phyloP scores from a whole-genome alignment of 2,888 invertebrate species.

The Hofmannophila pseudospretella region DNA sequence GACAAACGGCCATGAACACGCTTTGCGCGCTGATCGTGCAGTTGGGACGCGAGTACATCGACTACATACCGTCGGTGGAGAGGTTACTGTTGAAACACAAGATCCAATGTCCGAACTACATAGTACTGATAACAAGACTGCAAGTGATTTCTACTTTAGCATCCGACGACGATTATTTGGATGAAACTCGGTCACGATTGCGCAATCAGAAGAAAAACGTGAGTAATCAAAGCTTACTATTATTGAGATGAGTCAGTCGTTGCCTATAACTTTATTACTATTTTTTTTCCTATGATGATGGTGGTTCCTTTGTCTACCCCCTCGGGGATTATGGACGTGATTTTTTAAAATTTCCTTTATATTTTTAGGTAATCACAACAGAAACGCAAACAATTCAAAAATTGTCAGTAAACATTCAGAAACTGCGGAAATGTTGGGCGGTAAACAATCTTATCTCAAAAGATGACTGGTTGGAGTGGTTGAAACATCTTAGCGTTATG shows the following conservation, averaged over 20 bases:
- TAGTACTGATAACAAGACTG: slow-evolving; percentile 86
- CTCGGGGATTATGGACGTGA: no score
- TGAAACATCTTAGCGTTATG: slow-evolving; percentile 92
- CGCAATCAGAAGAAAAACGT: slow-evolving; percentile 85
- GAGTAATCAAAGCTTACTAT: no score
- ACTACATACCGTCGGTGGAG: slow-evolving; percentile 95
- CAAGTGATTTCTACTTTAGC: slow-evolving; percentile 86
- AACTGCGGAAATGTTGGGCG: slow-evolving; percentile 92
- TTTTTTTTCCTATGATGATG: no score
- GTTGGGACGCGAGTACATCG: slow-evolving; percentile 92
- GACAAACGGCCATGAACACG: slow-evolving; percentile 92
- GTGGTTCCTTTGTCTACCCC: no score
- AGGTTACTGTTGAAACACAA: slow-evolving; percentile 89
- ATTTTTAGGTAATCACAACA: slow-evolving; percentile 42
- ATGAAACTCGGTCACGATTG: slow-evolving; percentile 80
- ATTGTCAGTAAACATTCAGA: slow-evolving; percentile 87
- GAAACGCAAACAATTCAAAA: slow-evolving; percentile 84
- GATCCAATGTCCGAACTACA: slow-evolving; percentile 87
- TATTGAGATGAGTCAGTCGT: no score
- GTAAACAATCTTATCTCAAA: slow-evolving; percentile 93
- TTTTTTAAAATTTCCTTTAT: slow-evolving; percentile 1
- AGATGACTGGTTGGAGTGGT: slow-evolving; percentile 99
- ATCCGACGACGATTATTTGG: slow-evolving; percentile 85
- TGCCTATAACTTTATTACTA: no score
- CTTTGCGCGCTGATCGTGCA: slow-evolving; percentile 92